phyloP scores from a whole-genome alignment of 2,888 invertebrate genomes.

The Rhagium mordax region DNA sequence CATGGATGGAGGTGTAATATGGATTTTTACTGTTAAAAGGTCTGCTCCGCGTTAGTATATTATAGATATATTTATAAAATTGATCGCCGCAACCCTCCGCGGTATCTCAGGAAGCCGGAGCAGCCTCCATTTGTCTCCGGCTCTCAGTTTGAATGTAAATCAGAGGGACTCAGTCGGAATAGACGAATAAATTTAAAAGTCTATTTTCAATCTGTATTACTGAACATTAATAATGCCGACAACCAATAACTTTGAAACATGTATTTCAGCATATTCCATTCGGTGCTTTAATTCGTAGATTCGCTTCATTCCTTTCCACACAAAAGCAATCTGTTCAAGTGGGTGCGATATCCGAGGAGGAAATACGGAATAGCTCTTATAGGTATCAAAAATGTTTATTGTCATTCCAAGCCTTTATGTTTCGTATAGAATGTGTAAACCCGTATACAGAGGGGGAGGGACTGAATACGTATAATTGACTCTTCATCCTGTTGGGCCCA shows the following conservation, averaged over 20 bases:
- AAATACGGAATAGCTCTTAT: neutral
- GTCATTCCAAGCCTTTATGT: neutral
- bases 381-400: slow-evolving; percentile 3
- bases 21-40: too few species aligned
- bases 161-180: slow-evolving; percentile 62
- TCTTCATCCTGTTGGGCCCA: too few species aligned
- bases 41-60: too few species aligned
- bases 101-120: slow-evolving; percentile 41
- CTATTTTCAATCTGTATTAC: slow-evolving; percentile 66
- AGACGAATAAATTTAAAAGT: slow-evolving; percentile 66
- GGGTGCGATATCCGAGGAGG: neutral
- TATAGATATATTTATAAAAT: too few species aligned
- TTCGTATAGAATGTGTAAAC: neutral
- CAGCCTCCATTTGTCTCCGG: slow-evolving; percentile 60
- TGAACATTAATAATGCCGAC: slow-evolving; percentile 66
- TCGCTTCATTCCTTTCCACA: slow-evolving; percentile 45
- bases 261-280: slow-evolving; percentile 64
- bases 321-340: slow-evolving; percentile 55
- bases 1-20: too few species aligned
- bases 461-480: too few species aligned
- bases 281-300: slow-evolving; percentile 58
- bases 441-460: too few species aligned
- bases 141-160: slow-evolving; percentile 61
- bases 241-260: slow-evolving; percentile 66
- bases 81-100: too few species aligned